A percentile compares a stretch with the other conserved stretches of the same genome.
Conservation (phyloP, 1,140 invertebrate genomes). For the Nautilus pompilius region DNA sequence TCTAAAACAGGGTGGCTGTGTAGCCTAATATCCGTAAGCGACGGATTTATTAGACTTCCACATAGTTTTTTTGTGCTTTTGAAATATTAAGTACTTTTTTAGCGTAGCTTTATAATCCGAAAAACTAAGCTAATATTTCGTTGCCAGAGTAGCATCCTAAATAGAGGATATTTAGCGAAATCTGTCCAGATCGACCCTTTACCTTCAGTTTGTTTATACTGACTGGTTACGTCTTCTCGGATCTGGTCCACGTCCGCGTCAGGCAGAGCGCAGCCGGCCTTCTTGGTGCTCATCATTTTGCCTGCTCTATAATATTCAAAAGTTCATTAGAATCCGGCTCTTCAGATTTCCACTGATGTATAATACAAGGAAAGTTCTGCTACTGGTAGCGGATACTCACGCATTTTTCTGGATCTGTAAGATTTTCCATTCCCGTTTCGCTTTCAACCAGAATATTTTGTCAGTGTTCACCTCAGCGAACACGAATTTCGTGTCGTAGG, state of each 20-base stretch:
- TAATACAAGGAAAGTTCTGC: background rate
- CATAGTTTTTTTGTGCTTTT: no score
- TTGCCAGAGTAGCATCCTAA: background rate
- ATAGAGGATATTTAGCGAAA: background rate
- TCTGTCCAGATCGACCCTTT: constrained; percentile 56
- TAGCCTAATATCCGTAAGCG: no score
- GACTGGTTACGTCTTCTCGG: constrained; percentile 77
- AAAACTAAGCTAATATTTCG: background rate
- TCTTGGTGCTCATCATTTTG: constrained; percentile 83
- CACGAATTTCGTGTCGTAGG: constrained; percentile 72
- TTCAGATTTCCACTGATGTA: background rate
- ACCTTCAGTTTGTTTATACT: constrained; percentile 87
- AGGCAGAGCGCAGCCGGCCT: constrained; percentile 60
- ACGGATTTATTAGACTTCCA: no score
- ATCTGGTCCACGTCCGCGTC: background rate
- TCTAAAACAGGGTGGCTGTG: no score
- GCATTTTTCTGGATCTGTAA: background rate
- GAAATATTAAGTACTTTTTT: no score
- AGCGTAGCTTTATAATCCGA: no score
- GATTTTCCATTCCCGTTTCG: background rate
- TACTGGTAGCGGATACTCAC: background rate
- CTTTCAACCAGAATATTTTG: constrained; percentile 60
- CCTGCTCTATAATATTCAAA: constrained; percentile 64
- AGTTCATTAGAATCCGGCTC: constrained; percentile 17
- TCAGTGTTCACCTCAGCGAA: constrained; percentile 76